phyloP scores from a whole-genome alignment of 2,888 invertebrate genomes.

The Eilema depressum region DNA sequence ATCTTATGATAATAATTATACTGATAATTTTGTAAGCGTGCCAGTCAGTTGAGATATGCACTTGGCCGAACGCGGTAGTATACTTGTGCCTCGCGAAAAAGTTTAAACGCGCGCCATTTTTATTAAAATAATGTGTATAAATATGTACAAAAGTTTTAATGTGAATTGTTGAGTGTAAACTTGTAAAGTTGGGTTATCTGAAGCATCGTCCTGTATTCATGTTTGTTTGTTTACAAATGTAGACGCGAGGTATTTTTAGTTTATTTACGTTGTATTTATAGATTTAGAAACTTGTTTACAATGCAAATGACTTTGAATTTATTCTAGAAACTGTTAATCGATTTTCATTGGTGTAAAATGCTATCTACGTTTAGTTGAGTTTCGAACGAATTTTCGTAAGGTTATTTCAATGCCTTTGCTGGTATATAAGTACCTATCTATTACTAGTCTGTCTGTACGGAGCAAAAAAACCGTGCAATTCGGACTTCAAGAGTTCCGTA shows the following conservation, averaged over 20 bases:
- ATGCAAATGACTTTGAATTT: not conserved
- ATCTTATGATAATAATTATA: conserved; percentile 15
- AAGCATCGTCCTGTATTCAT: not conserved
- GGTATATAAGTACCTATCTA: not conserved
- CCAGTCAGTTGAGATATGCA: conserved; percentile 44
- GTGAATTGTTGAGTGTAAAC: too few species aligned
- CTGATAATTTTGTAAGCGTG: conserved; percentile 19
- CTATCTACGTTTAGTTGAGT: not conserved
- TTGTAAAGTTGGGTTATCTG: conserved; percentile 8
- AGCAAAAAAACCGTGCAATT: too few species aligned
- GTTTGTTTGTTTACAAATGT: conserved; percentile 5
- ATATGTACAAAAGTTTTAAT: not conserved
- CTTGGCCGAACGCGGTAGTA: conserved; percentile 32
- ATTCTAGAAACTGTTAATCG: conserved; percentile 9
- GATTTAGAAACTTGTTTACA: conserved; percentile 13
- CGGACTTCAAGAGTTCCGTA: too few species aligned
- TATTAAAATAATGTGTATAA: not conserved
- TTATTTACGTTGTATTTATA: conserved; percentile 14
- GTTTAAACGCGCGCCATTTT: conserved; percentile 10
- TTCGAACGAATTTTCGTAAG: not conserved
- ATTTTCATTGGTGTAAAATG: not conserved
- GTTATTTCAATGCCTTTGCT: not conserved
- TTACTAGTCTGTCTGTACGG: too few species aligned
- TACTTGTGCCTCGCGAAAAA: conserved; percentile 24
- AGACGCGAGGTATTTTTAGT: conserved; percentile 10